Evolutionary conservation across 2,888 invertebrate genomes (phyloP).

Genomic region (Troides aeacus): DNA sequence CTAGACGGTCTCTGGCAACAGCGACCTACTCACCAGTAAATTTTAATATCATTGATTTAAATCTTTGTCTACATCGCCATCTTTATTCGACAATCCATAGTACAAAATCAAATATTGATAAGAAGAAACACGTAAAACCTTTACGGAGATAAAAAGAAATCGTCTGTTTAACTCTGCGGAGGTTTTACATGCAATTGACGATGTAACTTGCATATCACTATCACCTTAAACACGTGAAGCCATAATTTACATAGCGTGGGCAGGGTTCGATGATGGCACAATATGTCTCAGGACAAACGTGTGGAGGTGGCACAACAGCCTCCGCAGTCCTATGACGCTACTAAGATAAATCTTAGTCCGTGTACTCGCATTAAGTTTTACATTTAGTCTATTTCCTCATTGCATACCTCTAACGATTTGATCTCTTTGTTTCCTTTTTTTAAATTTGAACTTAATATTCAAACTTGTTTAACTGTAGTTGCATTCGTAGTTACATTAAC

Average conservation of each 20-base stretch:
- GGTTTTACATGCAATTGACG: constrained; percentile 23
- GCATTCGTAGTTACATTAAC: too few relatives aligned
- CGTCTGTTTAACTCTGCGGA: not conserved
- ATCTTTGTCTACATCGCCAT: too few relatives aligned
- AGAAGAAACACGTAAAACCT: too few relatives aligned
- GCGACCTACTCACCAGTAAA: too few relatives aligned
- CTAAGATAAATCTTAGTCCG: constrained; percentile 29
- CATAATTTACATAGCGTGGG: constrained; percentile 29
- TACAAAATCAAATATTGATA: too few relatives aligned
- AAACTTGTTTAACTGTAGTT: not conserved
- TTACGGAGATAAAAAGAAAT: too few relatives aligned
- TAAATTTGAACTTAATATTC: not conserved
- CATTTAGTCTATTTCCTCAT: constrained; percentile 27
- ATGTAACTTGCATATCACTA: constrained; percentile 9
- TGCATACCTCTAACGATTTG: constrained; percentile 18
- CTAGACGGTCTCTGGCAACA: too few relatives aligned
- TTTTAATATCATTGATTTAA: too few relatives aligned
- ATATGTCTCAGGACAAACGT: constrained; percentile 36
- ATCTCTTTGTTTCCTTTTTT: constrained; percentile 13
- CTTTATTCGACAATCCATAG: too few relatives aligned
- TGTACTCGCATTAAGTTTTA: constrained; percentile 27
- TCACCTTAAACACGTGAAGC: constrained; percentile 17
- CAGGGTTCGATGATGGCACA: constrained; percentile 36
- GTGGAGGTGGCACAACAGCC: constrained; percentile 36
- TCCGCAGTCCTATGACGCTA: constrained; percentile 27